Conservation (phyloP, 92 coral and sea anemone species). For the Epizoanthus illoricatus region DNA sequence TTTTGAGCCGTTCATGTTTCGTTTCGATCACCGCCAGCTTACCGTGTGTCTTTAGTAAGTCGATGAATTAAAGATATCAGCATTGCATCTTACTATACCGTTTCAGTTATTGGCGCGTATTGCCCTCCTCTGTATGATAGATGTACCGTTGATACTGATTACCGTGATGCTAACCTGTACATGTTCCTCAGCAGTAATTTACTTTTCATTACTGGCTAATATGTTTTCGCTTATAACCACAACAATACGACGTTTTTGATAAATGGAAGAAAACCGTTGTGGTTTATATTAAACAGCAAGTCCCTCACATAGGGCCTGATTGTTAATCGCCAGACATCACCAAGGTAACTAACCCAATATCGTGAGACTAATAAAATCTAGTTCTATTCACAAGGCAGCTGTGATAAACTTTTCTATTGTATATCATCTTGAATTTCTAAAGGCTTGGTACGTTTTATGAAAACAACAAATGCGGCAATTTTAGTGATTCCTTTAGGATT, state of each 20-base stretch:
- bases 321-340: too few species aligned
- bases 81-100: not conserved
- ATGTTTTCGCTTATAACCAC: not conserved
- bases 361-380: constrained; percentile 21
- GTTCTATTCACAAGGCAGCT: constrained; percentile 21
- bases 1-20: not conserved
- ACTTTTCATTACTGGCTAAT: not conserved
- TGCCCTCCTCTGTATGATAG: not conserved
- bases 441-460: not conserved
- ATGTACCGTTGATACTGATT: not conserved
- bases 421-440: constrained; percentile 1
- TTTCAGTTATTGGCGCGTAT: not conserved
- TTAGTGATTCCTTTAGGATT: not conserved
- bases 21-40: not conserved
- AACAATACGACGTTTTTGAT: not conserved
- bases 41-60: not conserved
- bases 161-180: too few species aligned
- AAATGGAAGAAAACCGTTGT: not conserved
- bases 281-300: not conserved
- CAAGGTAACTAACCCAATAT: not conserved
- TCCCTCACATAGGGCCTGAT: not conserved
- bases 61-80: not conserved
- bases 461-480: constrained; percentile 3
- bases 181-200: too few species aligned
- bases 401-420: not conserved